Evolutionary conservation across 2,113 vertebrate species (phyloP), one percentile per base, ranked within the genome.

Genomic region (Hystrix cristata): DNA sequence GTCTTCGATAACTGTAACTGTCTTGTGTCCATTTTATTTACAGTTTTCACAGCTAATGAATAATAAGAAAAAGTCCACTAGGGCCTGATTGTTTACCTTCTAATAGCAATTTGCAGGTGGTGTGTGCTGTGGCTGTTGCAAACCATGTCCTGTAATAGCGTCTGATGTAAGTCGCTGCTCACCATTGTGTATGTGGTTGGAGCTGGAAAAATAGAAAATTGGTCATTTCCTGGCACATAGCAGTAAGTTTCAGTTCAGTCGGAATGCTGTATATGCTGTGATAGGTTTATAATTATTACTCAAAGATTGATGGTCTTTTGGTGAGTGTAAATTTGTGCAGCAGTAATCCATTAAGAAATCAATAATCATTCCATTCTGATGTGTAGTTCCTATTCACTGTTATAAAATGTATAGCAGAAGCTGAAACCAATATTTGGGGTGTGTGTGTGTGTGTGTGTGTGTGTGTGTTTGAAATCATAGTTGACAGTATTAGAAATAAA

Each of bases 341-440:
- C 97, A 96, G 98, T 98, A 98, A 99, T 99, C 98, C 99, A 99
- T 99, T 99, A 99, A 99, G 98, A 98, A 99, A 99, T 99, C 99
- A 99, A 99, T 99, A 98, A 98, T 98, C 98, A 97, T 98, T 98
- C 97, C 97, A 96, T 98, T 97, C 95, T 98, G 98, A 98, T 98
- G 98, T 95, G 97, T 98, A 98, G 97, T 97, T 98, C 98, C 97
- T 98, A 95, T 98, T 95, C 97, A 96, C 95, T 88, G 95, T 98
- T 98, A 98, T 97, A 98, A 98, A 48, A 97, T 98, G 98, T 97
- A 91, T 97, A 98, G 91, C 90, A 82, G 93, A 97, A 88, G 89
- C 96, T 97, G 92, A 98, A 97, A 92, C 90, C 90, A 90, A 69
- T 88, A 31, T 72, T 87, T 80, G 25, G 46, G 29, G 38, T 74